Base-by-base conservation (phyloP, 2,113 vertebrate genomes). In the Apodemus speciosus region DNA sequence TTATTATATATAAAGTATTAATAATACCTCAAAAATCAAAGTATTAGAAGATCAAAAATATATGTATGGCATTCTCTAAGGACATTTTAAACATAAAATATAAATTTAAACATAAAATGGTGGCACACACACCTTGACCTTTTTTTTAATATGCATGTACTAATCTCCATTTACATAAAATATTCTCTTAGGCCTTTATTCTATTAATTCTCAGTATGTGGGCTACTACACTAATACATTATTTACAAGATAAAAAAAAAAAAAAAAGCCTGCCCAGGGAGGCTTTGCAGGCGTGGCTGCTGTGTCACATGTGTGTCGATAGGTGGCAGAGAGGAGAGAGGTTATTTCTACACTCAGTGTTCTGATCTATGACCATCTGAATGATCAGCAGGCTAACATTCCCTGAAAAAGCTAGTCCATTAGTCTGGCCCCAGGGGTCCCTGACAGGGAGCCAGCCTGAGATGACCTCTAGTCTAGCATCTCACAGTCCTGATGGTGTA, bases 21-120 rank as follows among this genome's bases (percentile, higher is more conserved):
- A 20, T 87, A 84, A 58, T 90, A 32, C 0, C 0, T 85, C 91
- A 66, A 89, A 96, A 96, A 68, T 1, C 32, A 86, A 97, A 53
- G 2, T 49, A 75, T 66, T 81, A 21, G 58, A 40, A 83, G 58
- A 66, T 21, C 18, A 66, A 95, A 95, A 91, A 71, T 20, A 84
- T 75, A 90, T 43, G 60, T 77, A 71, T 40, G 90, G 87, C 62
- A 66, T 83, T 35, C 5, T 53, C 8, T 9, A 81, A 93, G 53
- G 40, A 49, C 3, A 60, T 81, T 56, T 79, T 79, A 79, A 43
- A 32, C 9, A 43, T 84, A 20, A 83, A 83, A 30, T 18, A 83
- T 27, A 60, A 58, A n/a, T 80, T 56, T 27, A 81, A 84, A 46
- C 21, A 49, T 35, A 49, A 66, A 46, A 46, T 85, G 6, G 2